Evolutionary conservation across 2,797 vertebrate species (phyloP), one percentile per base, ranked within the genome.

Genomic region (Neostethus bicornis): DNA sequence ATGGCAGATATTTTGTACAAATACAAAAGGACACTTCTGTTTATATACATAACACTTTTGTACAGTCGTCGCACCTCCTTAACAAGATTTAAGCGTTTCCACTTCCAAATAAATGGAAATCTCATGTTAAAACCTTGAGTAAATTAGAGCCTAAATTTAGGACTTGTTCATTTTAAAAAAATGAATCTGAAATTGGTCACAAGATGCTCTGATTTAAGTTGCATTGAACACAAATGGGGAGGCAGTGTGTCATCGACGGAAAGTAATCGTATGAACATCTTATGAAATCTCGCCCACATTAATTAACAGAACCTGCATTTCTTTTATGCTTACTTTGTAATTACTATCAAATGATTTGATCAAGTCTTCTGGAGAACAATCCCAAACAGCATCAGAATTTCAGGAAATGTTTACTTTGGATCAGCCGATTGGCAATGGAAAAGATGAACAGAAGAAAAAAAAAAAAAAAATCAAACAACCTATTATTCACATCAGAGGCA

Each of bases 11-110:
- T 86, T 90, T 78, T 77, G 81, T 79, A 89, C 87, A 90, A 87
- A 89, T 87, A n/a, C n/a, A 32, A 89, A 91, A 91, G 79, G 85
- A 88, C 89, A 90, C 89, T 88, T 90, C 84, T 77, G 79, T 87
- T 87, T 90, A 91, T 90, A 85, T 91, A 92, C 90, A 91, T 85
- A 91, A 92, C 87, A 90, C 90, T 91, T 91, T 91, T 90, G 77
- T 89, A 88, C 87, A 90, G 82, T 81, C 83, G 80, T 83, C 77
- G 79, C 78, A 79, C 84, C 86, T 87, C 69, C 77, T 78, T 63
- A 65, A 61, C 43, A 77, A 81, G 75, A 84, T 70, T 65, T 57
- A 83, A 83, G 75, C 74, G 71, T 68, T 70, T 72, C 67, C 77
- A 83, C 35, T 51, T 59, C 61, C 67, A 64, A 74, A 66, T 17